A percentile compares a stretch with the other conserved stretches of the same genome.
Conservation (phyloP, 2,888 invertebrate species). For the Charanyca ferruginea region DNA sequence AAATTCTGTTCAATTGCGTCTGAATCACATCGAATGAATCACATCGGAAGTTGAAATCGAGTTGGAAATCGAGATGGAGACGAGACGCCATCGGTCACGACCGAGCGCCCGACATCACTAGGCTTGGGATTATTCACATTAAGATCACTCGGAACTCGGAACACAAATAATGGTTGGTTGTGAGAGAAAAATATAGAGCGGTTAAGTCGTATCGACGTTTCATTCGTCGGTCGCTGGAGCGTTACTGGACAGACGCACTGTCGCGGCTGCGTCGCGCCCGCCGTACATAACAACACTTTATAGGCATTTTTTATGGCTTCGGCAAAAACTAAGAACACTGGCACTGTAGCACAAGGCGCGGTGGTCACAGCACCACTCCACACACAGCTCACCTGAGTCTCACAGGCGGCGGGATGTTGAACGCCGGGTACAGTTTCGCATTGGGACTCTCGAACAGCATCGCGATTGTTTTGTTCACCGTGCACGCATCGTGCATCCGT, state of each 20-base stretch:
- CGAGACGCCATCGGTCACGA: slow-evolving; percentile 38
- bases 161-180: slow-evolving; percentile 59
- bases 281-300: slow-evolving; percentile 77
- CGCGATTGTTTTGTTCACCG: slow-evolving; percentile 85
- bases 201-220: slow-evolving; percentile 82
- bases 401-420: slow-evolving; percentile 94
- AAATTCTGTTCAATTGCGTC: too few relatives aligned
- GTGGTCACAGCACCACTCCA: slow-evolving; percentile 42
- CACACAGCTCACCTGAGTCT: slow-evolving; percentile 87
- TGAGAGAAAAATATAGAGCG: slow-evolving; percentile 66
- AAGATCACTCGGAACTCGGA: slow-evolving; percentile 41
- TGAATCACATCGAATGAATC: too few relatives aligned
- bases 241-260: slow-evolving; percentile 77
- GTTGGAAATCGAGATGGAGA: slow-evolving; percentile 40
- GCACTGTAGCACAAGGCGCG: slow-evolving; percentile 70
- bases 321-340: slow-evolving; percentile 75
- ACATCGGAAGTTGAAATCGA: too few relatives aligned
- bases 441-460: slow-evolving; percentile 95
- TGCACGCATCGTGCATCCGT: slow-evolving; percentile 82
- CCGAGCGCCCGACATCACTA: slow-evolving; percentile 42
- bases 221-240: slow-evolving; percentile 73
- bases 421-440: slow-evolving; percentile 93
- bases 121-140: slow-evolving; percentile 38
- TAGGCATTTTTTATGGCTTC: slow-evolving; percentile 80
- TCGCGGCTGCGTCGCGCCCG: slow-evolving; percentile 73